phyloP scores from a whole-genome alignment of 2,888 invertebrate genomes.

The Cacoxenus indagator region DNA sequence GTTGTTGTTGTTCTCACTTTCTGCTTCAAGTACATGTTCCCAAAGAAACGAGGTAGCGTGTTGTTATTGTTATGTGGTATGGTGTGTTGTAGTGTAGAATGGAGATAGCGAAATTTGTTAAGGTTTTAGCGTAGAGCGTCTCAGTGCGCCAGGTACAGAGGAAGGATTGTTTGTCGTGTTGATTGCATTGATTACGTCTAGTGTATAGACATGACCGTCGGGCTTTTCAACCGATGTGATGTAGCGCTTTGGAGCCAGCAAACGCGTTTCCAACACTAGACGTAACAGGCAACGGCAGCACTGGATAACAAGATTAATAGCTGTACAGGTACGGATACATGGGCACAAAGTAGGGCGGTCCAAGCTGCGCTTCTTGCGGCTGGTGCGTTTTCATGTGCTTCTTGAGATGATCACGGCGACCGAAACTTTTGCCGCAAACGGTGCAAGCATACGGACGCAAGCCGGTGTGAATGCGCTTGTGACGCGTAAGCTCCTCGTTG shows the following conservation, averaged over 20 bases:
- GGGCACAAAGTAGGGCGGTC: constrained; percentile 76
- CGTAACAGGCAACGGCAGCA: not conserved
- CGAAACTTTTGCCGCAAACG: constrained; percentile 92
- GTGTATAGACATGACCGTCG: constrained; percentile 52
- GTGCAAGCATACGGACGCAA: constrained; percentile 87
- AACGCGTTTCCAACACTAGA: constrained; percentile 51
- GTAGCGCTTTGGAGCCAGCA: constrained; percentile 56
- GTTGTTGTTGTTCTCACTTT: not conserved
- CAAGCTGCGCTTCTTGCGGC: constrained; percentile 75
- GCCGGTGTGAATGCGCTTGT: constrained; percentile 90
- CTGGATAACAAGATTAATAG: constrained; percentile 67
- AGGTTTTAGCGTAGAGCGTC: constrained; percentile 37
- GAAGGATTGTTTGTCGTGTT: too few relatives aligned
- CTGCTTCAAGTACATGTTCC: not conserved
- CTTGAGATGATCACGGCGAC: constrained; percentile 93
- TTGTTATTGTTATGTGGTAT: not conserved
- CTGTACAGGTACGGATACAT: constrained; percentile 76
- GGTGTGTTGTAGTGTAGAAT: not conserved
- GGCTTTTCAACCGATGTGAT: constrained; percentile 31
- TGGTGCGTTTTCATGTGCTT: constrained; percentile 92
- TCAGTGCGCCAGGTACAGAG: constrained; percentile 55
- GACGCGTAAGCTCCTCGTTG: constrained; percentile 92
- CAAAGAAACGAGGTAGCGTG: constrained; percentile 14
- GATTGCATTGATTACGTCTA: constrained; percentile 33
- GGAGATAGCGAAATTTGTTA: constrained; percentile 1